Evolutionary conservation across 2,888 invertebrate species (phyloP), one percentile per base, ranked within the genome.

Genomic region (Agrochola litura): DNA sequence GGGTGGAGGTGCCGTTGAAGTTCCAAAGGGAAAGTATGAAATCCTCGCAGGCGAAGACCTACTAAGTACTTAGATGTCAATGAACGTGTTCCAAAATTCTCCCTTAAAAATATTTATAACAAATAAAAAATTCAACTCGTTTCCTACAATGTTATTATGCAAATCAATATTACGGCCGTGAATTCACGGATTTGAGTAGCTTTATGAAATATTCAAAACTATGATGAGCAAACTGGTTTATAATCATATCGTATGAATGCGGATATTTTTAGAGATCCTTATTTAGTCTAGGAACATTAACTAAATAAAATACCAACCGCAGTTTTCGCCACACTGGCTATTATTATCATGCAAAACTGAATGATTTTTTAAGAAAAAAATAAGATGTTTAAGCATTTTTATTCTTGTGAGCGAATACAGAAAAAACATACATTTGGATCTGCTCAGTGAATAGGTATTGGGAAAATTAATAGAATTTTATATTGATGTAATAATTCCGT

Each of bases 211-310:
- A 81, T 77, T 67, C 77, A 72, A 72, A 72, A 54, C 54, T 63
- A 63, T 56, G 81, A 75, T 73, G 77, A 79, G 65, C 69, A 82
- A 89, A 89, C 89, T 78, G 76, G 89, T 89, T 89, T 89, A 75
- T 79, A 87, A 81, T 81, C 72, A 75, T 77, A 69, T 79, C 73
- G 65, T 67, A 73, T 65, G 74, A 76, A 83, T 79, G 79, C 74
- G 77, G 70, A 77, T 77, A 80, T 83, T 70, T 78, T 80, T 72
- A 67, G 73, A 86, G 64, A 79, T 85, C 80, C 70, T 66, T 43
- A 64, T 68, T 64, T 58, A 56, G 56, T 71, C 70, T 66, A 65
- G 60, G 22, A 56, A 66, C 41, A 19, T 61, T 60, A 46, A 25
- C 16, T 54, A 46, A 71, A 84, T 58, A 46, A 71, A 84, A 72